Conservation (phyloP, 2,797 vertebrate species). For the Cryptoprocta ferox region DNA sequence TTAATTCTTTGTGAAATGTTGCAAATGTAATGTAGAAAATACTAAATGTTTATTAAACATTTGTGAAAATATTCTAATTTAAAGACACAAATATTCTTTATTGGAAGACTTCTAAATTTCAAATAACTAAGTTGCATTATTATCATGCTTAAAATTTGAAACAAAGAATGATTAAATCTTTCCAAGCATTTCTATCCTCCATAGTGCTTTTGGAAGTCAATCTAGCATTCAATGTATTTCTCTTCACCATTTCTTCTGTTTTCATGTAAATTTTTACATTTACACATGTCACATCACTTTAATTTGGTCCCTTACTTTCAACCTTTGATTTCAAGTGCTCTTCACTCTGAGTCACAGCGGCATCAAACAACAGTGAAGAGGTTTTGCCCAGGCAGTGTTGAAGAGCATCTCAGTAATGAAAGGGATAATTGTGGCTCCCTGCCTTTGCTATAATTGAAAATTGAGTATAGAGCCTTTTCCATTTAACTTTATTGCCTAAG, state of each 20-base stretch:
- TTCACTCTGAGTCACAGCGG: conserved; percentile 77
- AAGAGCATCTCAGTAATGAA: conserved; percentile 82
- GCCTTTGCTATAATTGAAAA: conserved; percentile 86
- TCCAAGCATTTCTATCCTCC: neutral
- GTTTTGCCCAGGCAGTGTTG: conserved; percentile 73
- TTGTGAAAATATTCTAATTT: neutral
- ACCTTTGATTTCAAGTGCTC: conserved; percentile 80
- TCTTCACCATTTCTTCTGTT: neutral
- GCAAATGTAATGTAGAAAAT: neutral
- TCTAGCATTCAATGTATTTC: neutral
- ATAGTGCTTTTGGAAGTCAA: neutral
- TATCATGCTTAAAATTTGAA: neutral
- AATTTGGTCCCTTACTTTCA: conserved; percentile 72
- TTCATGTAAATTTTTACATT: conserved; percentile 46
- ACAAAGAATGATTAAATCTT: neutral
- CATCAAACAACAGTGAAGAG: conserved; percentile 74
- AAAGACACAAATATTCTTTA: neutral
- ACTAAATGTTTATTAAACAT: neutral
- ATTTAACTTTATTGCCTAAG: conserved; percentile 86
- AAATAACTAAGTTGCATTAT: neutral
- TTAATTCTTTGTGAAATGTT: neutral
- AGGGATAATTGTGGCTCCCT: conserved; percentile 85
- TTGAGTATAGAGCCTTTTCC: conserved; percentile 79
- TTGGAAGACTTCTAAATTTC: neutral
- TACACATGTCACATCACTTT: conserved; percentile 62